Conservation (phyloP, 2,797 vertebrate species). For the Pelodytes ibericus region DNA sequence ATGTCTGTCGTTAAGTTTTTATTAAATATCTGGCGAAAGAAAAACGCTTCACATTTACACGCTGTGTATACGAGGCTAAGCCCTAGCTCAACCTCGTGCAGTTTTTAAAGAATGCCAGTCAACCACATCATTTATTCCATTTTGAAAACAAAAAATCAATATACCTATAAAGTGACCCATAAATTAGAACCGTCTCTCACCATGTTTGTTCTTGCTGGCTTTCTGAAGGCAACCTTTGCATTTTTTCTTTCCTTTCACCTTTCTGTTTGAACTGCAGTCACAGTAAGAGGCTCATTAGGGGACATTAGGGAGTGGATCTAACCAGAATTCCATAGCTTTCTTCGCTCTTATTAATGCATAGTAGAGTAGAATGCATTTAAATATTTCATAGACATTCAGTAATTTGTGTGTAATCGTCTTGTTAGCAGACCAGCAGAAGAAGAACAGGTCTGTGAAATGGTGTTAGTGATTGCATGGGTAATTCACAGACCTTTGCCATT, state of each 20-base stretch:
- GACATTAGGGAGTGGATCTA: conserved; percentile 86
- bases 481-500: conserved; percentile 81
- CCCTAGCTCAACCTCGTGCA: conserved; percentile 67
- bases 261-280: conserved; percentile 90
- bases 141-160: conserved; percentile 94
- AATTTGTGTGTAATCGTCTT: conserved; percentile 95
- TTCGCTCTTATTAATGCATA: conserved; percentile 95
- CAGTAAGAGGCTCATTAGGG: conserved; percentile 89
- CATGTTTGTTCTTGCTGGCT: conserved; percentile 86
- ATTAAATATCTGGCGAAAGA: conserved; percentile 69
- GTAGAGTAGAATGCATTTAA: conserved; percentile 92
- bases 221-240: conserved; percentile 82
- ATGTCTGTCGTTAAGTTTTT: conserved; percentile 62
- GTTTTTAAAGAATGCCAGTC: conserved; percentile 77
- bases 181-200: conserved; percentile 85
- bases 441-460: conserved; percentile 83
- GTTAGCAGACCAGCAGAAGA: conserved; percentile 88
- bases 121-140: conserved; percentile 86
- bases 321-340: conserved; percentile 85
- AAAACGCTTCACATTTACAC: conserved; percentile 65
- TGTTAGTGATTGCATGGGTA: conserved; percentile 82
- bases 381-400: conserved; percentile 96
- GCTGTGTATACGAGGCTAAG: conserved; percentile 60
- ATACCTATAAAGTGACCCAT: conserved; percentile 88
- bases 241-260: conserved; percentile 85